These are phyloP conservation scores for Thalassarche chlororhynchos DNA, from an alignment of 2,113 vertebrate genomes.

Conservation along the genomic window DNA sequence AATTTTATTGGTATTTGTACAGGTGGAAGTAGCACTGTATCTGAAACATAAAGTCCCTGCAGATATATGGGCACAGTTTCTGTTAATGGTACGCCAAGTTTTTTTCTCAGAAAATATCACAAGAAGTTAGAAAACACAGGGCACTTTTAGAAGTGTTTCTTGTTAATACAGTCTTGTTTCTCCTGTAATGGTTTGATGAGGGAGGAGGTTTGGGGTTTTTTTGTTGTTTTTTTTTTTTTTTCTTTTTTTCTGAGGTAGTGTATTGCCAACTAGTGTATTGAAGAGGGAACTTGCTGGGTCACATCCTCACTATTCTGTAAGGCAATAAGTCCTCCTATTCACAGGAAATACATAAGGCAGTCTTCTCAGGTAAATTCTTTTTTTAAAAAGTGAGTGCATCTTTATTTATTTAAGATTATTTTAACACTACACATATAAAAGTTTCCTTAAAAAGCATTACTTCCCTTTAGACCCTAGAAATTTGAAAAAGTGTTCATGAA, in stretches of 20 bases:
- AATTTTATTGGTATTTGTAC: not conserved
- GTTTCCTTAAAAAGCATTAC: not conserved
- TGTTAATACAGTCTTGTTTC: not conserved
- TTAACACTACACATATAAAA: not conserved
- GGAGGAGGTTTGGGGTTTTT: accelerated
- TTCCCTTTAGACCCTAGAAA: not conserved
- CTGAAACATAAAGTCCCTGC: not conserved
- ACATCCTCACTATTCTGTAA: not conserved
- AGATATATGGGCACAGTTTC: not conserved
- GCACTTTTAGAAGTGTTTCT: not conserved
- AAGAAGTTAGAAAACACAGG: not conserved
- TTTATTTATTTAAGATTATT: not conserved
- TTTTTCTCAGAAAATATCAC: not conserved
- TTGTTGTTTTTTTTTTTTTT: not conserved
- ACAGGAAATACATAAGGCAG: not conserved
- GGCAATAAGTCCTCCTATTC: not conserved
- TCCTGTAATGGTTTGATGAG: not conserved
- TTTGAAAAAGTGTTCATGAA: not conserved
- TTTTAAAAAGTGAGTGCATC: not conserved
- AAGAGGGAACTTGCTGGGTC: not conserved
- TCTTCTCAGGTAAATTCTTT: not conserved
- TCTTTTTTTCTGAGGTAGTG: not conserved
- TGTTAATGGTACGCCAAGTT: not conserved
- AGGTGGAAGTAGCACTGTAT: not conserved
- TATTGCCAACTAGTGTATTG: not conserved